Percentiles rank a stretch among this genome's conserved stretches.
Evolutionary conservation across 2,113 vertebrate species (phyloP).

Genomic region (Coryphaenoides rupestris): DNA sequence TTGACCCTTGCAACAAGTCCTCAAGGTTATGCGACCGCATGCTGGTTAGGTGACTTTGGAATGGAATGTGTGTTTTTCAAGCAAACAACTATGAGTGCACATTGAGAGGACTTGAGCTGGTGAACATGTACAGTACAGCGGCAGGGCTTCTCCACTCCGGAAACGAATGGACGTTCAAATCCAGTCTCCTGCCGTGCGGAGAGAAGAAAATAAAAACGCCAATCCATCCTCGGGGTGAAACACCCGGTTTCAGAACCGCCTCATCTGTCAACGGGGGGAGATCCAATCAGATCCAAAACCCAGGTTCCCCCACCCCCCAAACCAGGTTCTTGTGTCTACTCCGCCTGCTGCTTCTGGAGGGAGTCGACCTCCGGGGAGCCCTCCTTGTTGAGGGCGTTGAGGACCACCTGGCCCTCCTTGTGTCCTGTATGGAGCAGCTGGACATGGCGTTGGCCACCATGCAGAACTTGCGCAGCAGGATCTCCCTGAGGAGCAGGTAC

Average conservation of each 20-base stretch:
- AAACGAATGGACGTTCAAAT: background rate
- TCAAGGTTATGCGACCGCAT: constrained; percentile 33
- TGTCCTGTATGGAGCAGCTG: constrained; percentile 75
- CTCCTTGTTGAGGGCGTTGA: constrained; percentile 70
- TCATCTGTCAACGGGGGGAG: background rate
- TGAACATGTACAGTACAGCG: constrained; percentile 9
- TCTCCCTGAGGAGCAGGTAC: constrained; percentile 90
- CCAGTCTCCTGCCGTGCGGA: background rate
- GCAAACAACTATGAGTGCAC: constrained; percentile 21
- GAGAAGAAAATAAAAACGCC: too few relatives aligned
- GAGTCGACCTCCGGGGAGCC: constrained; percentile 56
- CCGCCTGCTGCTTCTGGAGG: constrained; percentile 48
- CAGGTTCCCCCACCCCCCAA: background rate
- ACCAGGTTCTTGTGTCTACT: constrained; percentile 2
- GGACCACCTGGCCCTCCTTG: constrained; percentile 67
- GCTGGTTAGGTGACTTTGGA: constrained; percentile 44
- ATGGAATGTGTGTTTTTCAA: constrained; percentile 23
- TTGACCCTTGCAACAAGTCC: constrained; percentile 6
- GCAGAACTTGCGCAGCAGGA: constrained; percentile 85
- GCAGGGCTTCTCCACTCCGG: background rate
- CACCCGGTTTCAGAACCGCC: too few relatives aligned
- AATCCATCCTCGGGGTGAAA: too few relatives aligned
- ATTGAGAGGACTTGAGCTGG: constrained; percentile 1
- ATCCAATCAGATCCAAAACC: background rate
- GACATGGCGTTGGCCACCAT: constrained; percentile 87